These are phyloP conservation scores for Actinemys pallida DNA, from an alignment of 2,113 vertebrate genomes.

Conservation along the genomic window DNA sequence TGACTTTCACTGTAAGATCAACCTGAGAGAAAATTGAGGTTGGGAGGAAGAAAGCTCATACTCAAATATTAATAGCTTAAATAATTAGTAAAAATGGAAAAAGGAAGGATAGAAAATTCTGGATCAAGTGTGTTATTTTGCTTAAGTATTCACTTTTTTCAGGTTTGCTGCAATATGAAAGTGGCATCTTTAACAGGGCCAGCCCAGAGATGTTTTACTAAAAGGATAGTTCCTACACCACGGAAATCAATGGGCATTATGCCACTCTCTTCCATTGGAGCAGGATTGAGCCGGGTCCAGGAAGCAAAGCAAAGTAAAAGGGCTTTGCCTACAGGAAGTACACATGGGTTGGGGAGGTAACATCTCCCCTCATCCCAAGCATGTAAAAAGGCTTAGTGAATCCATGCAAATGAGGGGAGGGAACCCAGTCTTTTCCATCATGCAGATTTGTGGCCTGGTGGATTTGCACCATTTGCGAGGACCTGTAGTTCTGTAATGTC, in stretches of 20 bases:
- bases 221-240: neutral
- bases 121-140: neutral
- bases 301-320: neutral
- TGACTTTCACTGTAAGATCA: neutral
- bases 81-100: constrained; percentile 2
- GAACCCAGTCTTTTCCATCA: neutral
- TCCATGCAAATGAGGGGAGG: neutral
- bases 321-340: neutral
- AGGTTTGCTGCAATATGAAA: neutral
- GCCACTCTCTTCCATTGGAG: neutral
- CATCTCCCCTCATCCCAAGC: neutral
- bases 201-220: neutral
- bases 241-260: neutral
- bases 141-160: neutral
- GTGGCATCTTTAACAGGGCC: neutral
- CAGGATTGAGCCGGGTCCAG: neutral
- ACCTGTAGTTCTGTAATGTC: neutral
- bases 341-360: neutral
- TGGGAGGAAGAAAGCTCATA: neutral
- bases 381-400: neutral
- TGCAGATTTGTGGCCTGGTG: neutral
- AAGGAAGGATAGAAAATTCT: neutral
- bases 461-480: neutral
- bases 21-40: neutral
- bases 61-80: neutral